Percentiles rank a stretch among this genome's conserved stretches.
Evolutionary conservation across 2,888 invertebrate species (phyloP).

Genomic region (Zhengitettix transpicula): DNA sequence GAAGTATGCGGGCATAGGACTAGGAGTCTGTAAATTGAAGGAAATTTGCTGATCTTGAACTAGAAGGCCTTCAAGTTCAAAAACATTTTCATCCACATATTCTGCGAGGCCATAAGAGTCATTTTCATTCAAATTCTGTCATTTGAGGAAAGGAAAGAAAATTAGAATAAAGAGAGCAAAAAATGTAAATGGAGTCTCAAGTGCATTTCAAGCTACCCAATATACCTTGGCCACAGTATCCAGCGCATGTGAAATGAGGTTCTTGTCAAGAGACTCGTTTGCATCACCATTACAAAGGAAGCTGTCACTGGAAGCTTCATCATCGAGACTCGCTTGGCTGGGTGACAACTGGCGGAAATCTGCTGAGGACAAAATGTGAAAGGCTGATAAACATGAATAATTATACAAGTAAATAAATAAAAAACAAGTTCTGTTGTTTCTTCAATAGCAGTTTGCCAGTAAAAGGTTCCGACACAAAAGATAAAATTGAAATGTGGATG

Average conservation of each 20-base stretch:
- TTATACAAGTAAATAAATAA: too few species aligned
- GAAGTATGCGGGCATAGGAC: slow-evolving; percentile 71
- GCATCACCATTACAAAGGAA: slow-evolving; percentile 31
- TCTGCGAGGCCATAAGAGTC: slow-evolving; percentile 16
- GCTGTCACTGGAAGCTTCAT: slow-evolving; percentile 38
- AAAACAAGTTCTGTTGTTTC: too few species aligned
- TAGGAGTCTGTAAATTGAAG: slow-evolving; percentile 61
- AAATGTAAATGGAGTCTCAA: neutral
- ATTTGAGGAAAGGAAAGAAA: neutral
- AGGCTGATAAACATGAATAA: too few species aligned
- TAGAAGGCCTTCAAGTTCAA: slow-evolving; percentile 40
- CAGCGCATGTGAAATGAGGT: slow-evolving; percentile 51
- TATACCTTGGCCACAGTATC: slow-evolving; percentile 47
- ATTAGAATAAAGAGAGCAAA: slow-evolving; percentile 3
- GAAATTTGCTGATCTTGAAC: slow-evolving; percentile 49
- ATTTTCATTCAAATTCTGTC: slow-evolving; percentile 15
- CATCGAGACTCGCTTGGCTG: slow-evolving; percentile 32
- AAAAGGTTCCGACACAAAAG: too few species aligned
- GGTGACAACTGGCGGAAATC: slow-evolving; percentile 23
- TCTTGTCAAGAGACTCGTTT: slow-evolving; percentile 44
- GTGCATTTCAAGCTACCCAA: neutral
- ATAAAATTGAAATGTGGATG: too few species aligned
- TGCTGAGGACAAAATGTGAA: neutral
- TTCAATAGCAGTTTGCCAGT: too few species aligned
- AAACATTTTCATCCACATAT: slow-evolving; percentile 17